These are phyloP conservation scores for Oncorhynchus gorbuscha DNA, from an alignment of 2,113 vertebrate species.

Conservation along the genomic window DNA sequence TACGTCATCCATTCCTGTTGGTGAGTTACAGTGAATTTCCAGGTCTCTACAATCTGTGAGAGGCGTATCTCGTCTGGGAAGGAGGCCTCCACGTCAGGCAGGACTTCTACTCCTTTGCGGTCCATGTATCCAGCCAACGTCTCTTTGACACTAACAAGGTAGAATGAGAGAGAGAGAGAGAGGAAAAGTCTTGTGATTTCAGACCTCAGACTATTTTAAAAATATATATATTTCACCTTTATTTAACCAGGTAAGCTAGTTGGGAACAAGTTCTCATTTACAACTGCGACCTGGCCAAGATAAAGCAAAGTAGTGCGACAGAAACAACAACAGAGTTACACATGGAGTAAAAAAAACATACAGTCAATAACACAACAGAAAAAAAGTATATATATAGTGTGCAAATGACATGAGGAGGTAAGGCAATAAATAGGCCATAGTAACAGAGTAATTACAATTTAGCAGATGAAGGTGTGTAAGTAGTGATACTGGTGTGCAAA, in stretches of 20 bases:
- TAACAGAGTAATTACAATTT: too few relatives aligned
- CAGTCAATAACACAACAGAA: too few relatives aligned
- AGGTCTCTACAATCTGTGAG: conserved; percentile 67
- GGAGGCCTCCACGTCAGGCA: conserved; percentile 54
- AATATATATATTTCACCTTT: too few relatives aligned
- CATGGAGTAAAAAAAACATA: too few relatives aligned
- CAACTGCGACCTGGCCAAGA: too few relatives aligned
- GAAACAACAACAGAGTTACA: too few relatives aligned
- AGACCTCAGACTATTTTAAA: not conserved
- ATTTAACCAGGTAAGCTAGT: not conserved
- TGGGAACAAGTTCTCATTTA: not conserved
- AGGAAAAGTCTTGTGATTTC: not conserved
- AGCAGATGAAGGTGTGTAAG: too few relatives aligned
- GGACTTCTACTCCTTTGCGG: conserved; percentile 58
- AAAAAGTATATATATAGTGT: too few relatives aligned
- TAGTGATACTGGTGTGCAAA: too few relatives aligned
- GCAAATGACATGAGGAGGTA: too few relatives aligned
- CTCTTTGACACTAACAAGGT: conserved; percentile 72
- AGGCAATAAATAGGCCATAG: too few relatives aligned
- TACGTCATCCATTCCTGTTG: conserved; percentile 58
- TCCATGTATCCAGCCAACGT: conserved; percentile 70
- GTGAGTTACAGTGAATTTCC: conserved; percentile 69
- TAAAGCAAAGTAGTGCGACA: too few relatives aligned
- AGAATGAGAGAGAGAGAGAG: not conserved
- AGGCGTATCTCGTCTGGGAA: conserved; percentile 76